Evolutionary conservation across 2,888 invertebrate genomes (phyloP), one percentile per base, ranked within the genome.

Genomic region (Ophioninae sp.): DNA sequence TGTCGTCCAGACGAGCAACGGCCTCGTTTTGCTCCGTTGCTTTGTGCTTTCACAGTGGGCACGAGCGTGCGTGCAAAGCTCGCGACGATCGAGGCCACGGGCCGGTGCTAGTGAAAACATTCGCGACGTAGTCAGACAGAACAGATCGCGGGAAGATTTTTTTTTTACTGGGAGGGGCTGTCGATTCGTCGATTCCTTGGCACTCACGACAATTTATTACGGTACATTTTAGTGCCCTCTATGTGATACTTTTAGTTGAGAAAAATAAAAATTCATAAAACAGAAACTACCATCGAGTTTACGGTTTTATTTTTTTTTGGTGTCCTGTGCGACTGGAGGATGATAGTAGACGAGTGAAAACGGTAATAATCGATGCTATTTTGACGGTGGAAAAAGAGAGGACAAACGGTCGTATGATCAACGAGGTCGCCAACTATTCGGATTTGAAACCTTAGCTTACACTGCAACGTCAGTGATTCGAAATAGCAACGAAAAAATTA

Each of bases 101-200:
- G 59, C 41, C 68, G 73, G 63, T 39, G 64, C 63, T 17, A 78
- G 82, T 78, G 68, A 61, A 69, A 73, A 78, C 61, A 68, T 56
- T 78, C 68, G n/a, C 44, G 41, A 44, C 72, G 30, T 56, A 58
- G 64, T 58, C 82, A 30, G 78, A 63, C 78, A 30, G 6, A 61
- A 17, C 67, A 22, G 44, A 68, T 23, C 37, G 30, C 75, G 64
- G 51, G 61, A 20, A 71, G n/a, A 13, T 59, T 56, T 61, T 22
- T 69, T 78, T 41, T 59, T 10, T 5, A 74, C 59, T 41, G 81
- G 75, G 81, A 81, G 77, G 81, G 72, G 73, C 77, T 68, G 67
- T n/a, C 22, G 44, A 39, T 17, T 51, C 51, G 51, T 17, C 51
- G 0, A 3, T 51, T 6, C 13, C 13, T 51, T 5, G 51, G 13